phyloP scores from a whole-genome alignment of 2,113 vertebrate genomes.

The Scophthalmus maximus region DNA sequence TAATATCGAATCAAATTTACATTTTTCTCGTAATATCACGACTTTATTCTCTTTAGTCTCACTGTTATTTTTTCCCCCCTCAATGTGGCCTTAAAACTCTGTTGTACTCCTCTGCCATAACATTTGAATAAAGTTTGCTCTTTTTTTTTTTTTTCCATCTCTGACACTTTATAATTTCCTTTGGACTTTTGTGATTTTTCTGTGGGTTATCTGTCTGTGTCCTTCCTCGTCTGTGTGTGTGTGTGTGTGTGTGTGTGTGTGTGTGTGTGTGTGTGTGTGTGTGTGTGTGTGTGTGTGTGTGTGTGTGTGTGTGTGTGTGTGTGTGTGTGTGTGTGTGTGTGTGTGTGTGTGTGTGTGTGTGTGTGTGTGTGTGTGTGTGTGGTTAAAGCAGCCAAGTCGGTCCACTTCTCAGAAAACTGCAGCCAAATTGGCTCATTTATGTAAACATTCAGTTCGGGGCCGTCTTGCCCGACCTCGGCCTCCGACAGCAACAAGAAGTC shows the following conservation, averaged over 20 bases:
- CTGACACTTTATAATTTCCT: slow-evolving; percentile 47
- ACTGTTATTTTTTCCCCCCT: no score
- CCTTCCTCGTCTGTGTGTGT: slow-evolving; percentile 10
- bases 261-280: no score
- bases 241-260: no score
- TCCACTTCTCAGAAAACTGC: slow-evolving; percentile 61
- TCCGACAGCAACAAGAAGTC: slow-evolving; percentile 59
- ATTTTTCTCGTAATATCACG: neutral
- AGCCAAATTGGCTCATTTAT: slow-evolving; percentile 76
- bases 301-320: no score
- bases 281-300: no score
- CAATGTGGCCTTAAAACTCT: no score
- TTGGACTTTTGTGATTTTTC: slow-evolving; percentile 39
- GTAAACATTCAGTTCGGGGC: slow-evolving; percentile 58
- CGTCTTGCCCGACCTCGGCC: slow-evolving; percentile 50
- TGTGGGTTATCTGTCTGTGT: slow-evolving; percentile 41
- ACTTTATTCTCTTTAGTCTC: no score
- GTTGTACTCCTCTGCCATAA: no score
- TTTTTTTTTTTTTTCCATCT: slow-evolving; percentile 45
- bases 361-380: neutral
- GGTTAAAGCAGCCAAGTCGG: slow-evolving; percentile 49
- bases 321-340: no score
- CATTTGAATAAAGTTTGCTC: no score
- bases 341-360: neutral
- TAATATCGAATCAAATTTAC: no score